Conservation (phyloP, 1,140 invertebrate species). For the Drosophila pseudoobscura region DNA sequence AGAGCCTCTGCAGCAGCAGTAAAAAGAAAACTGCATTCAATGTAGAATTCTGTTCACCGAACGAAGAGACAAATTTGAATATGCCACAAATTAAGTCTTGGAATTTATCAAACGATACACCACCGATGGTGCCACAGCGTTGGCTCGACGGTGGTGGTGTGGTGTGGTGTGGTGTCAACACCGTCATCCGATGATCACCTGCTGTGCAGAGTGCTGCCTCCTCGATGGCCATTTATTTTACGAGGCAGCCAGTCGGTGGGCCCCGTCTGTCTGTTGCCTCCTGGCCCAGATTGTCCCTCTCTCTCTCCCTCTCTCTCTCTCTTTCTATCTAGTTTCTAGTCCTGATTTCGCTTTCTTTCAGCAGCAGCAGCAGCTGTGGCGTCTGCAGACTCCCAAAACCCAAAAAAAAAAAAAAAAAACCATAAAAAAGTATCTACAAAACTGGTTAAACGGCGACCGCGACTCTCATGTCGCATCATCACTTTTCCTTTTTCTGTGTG, state of each 20-base stretch:
- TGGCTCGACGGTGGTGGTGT: slow-evolving; percentile 11
- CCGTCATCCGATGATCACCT: slow-evolving; percentile 55
- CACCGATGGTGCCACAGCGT: neutral
- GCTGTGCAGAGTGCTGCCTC: slow-evolving; percentile 27
- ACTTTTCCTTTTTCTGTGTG: slow-evolving; percentile 67
- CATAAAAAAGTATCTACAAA: slow-evolving; percentile 18
- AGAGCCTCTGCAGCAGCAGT: neutral
- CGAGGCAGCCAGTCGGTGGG: slow-evolving; percentile 22
- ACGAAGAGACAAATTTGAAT: slow-evolving; percentile 58
- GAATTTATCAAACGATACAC: slow-evolving; percentile 55
- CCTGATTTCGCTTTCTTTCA: slow-evolving; percentile 73
- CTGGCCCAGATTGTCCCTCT: slow-evolving; percentile 58
- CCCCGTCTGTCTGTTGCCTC: slow-evolving; percentile 1
- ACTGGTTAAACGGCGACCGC: slow-evolving; percentile 48
- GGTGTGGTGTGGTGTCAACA: slow-evolving; percentile 50
- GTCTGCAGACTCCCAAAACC: slow-evolving; percentile 15
- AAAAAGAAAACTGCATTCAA: slow-evolving; percentile 48
- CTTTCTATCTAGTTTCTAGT: slow-evolving; percentile 33
- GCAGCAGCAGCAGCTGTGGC: slow-evolving; percentile 32
- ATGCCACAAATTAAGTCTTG: slow-evolving; percentile 63
- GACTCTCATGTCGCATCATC: slow-evolving; percentile 21
- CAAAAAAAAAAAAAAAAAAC: slow-evolving; percentile 26
- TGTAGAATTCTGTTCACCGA: slow-evolving; percentile 53
- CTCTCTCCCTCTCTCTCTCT: slow-evolving; percentile 7
- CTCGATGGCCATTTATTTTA: slow-evolving; percentile 40